Evolutionary conservation across 2,888 invertebrate genomes (phyloP).

Genomic region (Mylabris sibirica): DNA sequence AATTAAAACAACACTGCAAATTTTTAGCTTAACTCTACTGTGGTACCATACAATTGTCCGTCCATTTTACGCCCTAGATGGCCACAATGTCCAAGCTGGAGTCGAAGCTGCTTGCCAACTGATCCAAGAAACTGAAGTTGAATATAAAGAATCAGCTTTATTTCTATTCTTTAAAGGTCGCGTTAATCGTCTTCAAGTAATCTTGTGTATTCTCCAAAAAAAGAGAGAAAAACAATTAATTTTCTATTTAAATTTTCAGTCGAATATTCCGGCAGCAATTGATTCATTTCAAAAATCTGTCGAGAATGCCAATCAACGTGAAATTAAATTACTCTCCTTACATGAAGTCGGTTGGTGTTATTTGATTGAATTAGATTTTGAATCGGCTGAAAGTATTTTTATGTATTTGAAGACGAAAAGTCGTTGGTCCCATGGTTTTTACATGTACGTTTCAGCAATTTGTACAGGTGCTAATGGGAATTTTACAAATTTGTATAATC

Average conservation of each 20-base stretch:
- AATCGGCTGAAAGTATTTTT: slow-evolving; percentile 64
- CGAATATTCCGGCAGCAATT: slow-evolving; percentile 67
- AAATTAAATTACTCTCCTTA: slow-evolving; percentile 68
- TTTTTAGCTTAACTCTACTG: slow-evolving; percentile 61
- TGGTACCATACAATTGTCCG: slow-evolving; percentile 76
- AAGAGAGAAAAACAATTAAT: background rate
- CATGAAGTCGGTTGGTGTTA: slow-evolving; percentile 74
- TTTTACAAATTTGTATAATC: slow-evolving; percentile 35
- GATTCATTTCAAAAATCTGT: slow-evolving; percentile 67
- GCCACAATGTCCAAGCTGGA: slow-evolving; percentile 67
- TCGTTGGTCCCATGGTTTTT: slow-evolving; percentile 73
- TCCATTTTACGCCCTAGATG: slow-evolving; percentile 73
- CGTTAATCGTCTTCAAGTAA: slow-evolving; percentile 69
- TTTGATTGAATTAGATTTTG: slow-evolving; percentile 68
- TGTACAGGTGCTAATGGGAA: slow-evolving; percentile 50
- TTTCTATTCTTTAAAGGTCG: slow-evolving; percentile 74
- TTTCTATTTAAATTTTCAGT: slow-evolving; percentile 59
- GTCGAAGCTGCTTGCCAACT: slow-evolving; percentile 64
- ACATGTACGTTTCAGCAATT: slow-evolving; percentile 68
- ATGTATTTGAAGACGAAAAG: slow-evolving; percentile 66
- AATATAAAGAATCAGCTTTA: slow-evolving; percentile 69
- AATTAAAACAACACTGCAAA: too few relatives aligned
- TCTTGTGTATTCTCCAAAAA: background rate
- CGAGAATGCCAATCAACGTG: slow-evolving; percentile 68
- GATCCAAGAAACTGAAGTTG: slow-evolving; percentile 64